Base-by-base conservation (phyloP, 2,888 invertebrate species). In the Metopia argyrocephala region DNA sequence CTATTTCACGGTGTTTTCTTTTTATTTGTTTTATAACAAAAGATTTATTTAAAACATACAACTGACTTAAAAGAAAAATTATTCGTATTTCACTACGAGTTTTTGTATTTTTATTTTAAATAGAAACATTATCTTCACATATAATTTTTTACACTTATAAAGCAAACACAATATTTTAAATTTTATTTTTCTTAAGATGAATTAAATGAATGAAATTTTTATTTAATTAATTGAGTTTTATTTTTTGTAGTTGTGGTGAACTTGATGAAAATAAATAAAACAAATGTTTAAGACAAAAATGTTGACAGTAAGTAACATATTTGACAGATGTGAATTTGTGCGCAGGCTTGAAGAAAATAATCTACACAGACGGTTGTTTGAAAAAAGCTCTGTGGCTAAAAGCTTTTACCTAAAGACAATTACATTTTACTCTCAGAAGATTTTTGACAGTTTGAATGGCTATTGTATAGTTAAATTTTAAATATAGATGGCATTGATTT, bases 241-340 rank as follows among this genome's bases (percentile, higher is more conserved):
- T 64, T 54, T 31, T 62, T 7, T 20, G 50, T 15, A 23, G 23
- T 65, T 65, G 50, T 61, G 38, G 73, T 64, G 62, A 76, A 45
- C 25, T 73, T 25, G 28, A 50, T 64, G 62, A 81, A 78, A 69
- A 74, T 65, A 78, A 81, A 81, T 76, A 81, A 76, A 73, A 70
- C 68, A 65, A 69, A 70, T 62, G 61, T 62, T 69, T 46, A 62
- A 64, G 71, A 66, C 27, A 56, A 54, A 76, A 66, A 52, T 76
- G 12, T 74, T 79, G 73, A 73, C 68, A 75, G 62, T 6, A 45
- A 75, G 62, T 6, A 45, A 18, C 25, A n/a, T 15, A 56, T 73
- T 76, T 68, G 66, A 66, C 75, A 68, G 38, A n/a, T 38, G 9
- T 21, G 25, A 38, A 15, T 5, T 9, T 56, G 1, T 70, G 73